Evolutionary conservation across 2,797 vertebrate species (phyloP).

Genomic region (Limnodromus scolopaceus): DNA sequence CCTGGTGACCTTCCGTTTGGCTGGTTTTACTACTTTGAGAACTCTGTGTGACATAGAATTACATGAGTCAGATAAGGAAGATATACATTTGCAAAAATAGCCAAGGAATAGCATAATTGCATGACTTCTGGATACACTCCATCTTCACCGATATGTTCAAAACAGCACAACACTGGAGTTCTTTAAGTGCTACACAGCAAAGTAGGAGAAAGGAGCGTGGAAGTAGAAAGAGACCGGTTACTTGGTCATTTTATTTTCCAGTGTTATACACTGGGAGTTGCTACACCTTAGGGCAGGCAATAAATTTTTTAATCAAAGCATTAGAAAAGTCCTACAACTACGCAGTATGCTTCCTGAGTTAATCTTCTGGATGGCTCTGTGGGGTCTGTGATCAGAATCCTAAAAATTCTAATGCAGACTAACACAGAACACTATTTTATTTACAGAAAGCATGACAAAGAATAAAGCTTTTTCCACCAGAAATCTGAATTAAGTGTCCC

Average conservation of each 20-base stretch:
- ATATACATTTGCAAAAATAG: not conserved
- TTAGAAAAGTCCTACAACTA: not conserved
- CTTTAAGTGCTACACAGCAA: not conserved
- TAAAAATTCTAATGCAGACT: not conserved
- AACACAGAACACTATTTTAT: not conserved
- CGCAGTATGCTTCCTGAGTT: not conserved
- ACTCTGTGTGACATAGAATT: not conserved
- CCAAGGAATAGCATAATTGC: not conserved
- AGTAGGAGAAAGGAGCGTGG: not conserved
- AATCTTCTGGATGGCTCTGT: not conserved
- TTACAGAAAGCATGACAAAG: not conserved
- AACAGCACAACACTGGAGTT: not conserved
- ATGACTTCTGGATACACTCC: not conserved
- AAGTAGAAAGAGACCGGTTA: not conserved
- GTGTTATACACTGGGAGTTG: not conserved
- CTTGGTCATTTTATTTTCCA: not conserved
- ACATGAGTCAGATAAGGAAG: not conserved
- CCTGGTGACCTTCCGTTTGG: not conserved
- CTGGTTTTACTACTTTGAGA: not conserved
- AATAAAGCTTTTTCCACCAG: not conserved
- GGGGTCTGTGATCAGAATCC: not conserved
- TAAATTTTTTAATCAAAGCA: not conserved
- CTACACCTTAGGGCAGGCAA: not conserved
- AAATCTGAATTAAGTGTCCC: not conserved
- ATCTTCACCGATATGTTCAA: not conserved